Percentiles rank a stretch among this genome's conserved stretches.
These are phyloP conservation scores for Philereme vetulata DNA, from an alignment of 2,888 invertebrate genomes.

Conservation along the genomic window DNA sequence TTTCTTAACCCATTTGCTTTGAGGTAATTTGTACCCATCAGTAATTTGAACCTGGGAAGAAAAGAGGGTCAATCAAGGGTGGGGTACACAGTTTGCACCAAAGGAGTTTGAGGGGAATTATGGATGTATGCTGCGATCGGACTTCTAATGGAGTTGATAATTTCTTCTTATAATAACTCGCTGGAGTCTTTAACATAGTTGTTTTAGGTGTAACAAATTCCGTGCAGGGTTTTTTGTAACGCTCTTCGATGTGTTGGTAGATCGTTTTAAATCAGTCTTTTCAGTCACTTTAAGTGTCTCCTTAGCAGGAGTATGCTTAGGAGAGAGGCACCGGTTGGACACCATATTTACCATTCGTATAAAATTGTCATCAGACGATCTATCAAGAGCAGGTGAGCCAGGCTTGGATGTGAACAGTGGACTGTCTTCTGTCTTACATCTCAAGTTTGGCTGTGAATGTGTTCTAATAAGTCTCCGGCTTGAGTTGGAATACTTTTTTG, in stretches of 20 bases:
- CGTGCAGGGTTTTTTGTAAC: constrained; percentile 27
- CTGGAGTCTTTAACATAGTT: constrained; percentile 58
- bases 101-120: constrained; percentile 59
- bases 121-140: constrained; percentile 72
- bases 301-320: constrained; percentile 15
- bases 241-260: constrained; percentile 46
- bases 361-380: constrained; percentile 59
- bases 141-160: constrained; percentile 55
- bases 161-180: constrained; percentile 50
- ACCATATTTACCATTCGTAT: constrained; percentile 60
- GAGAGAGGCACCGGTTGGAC: constrained; percentile 47
- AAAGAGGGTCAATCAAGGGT: constrained; percentile 53
- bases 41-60: constrained; percentile 59
- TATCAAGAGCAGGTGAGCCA: constrained; percentile 38
- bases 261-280: constrained; percentile 12
- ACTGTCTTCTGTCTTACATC: constrained; percentile 24
- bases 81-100: constrained; percentile 63
- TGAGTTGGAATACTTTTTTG: constrained; percentile 38
- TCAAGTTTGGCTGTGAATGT: constrained; percentile 63
- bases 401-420: constrained; percentile 23
- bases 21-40: constrained; percentile 56
- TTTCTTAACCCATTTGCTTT: constrained; percentile 59
- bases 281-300: constrained; percentile 5
- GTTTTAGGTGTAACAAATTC: constrained; percentile 39
- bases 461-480: constrained; percentile 63